phyloP scores from a whole-genome alignment of 1,140 invertebrate genomes.

The Heliconius hermathena region DNA sequence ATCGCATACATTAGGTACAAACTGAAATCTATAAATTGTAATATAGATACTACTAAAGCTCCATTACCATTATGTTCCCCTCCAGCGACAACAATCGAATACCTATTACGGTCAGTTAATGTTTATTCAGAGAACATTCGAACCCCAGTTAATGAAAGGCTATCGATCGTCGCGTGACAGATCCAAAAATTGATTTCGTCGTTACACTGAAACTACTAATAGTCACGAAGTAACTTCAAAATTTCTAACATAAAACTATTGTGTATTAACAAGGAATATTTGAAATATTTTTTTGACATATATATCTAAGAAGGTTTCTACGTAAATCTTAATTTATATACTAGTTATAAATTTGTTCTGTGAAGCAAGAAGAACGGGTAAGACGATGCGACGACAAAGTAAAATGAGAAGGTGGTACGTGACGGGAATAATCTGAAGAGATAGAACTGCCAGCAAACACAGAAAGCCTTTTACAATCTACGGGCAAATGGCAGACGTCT shows the following conservation, averaged over 20 bases:
- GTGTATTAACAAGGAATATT: background rate
- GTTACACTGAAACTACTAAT: background rate
- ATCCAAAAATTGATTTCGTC: slow-evolving; percentile 46
- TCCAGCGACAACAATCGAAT: slow-evolving; percentile 38
- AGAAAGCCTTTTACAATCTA: background rate
- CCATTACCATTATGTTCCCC: slow-evolving; percentile 40
- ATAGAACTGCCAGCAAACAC: background rate
- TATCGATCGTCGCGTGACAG: slow-evolving; percentile 57
- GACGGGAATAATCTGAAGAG: slow-evolving; percentile 13
- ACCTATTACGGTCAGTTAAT: slow-evolving; percentile 51
- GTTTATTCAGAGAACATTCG: slow-evolving; percentile 63
- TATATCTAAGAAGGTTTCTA: background rate
- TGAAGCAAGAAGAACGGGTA: slow-evolving; percentile 1
- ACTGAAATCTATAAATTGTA: background rate
- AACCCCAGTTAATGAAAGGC: slow-evolving; percentile 55
- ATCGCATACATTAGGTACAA: background rate
- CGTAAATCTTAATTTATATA: background rate
- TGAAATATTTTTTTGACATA: background rate
- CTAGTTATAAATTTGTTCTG: slow-evolving; percentile 10
- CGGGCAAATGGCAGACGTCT: background rate
- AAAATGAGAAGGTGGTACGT: slow-evolving; percentile 19
- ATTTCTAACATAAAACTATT: background rate
- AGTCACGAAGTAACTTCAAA: background rate
- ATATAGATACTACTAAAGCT: slow-evolving; percentile 19
- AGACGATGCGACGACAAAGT: slow-evolving; percentile 14